Conservation (phyloP, 1,140 invertebrate genomes). For the Dolichoris vasculosae region DNA sequence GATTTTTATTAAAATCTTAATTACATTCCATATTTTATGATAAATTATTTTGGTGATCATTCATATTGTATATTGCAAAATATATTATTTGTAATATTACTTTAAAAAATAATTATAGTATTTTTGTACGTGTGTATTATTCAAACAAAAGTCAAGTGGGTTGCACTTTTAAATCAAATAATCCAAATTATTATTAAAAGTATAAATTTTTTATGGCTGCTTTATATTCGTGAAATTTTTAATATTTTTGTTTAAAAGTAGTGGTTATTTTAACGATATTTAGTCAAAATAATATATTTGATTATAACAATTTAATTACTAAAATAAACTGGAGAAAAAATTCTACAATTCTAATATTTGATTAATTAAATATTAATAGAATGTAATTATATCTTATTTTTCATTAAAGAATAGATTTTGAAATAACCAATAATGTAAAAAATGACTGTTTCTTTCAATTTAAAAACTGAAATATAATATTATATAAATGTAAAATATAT, state of each 20-base stretch:
- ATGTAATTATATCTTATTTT: constrained; percentile 36
- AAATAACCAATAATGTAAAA: too few species aligned
- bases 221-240: background rate
- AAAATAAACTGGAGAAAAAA: constrained; percentile 26
- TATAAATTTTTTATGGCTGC: background rate
- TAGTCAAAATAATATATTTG: constrained; percentile 9
- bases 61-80: constrained; percentile 7
- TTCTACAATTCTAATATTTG: constrained; percentile 1
- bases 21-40: background rate
- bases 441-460: too few species aligned
- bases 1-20: constrained; percentile 8
- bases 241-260: background rate
- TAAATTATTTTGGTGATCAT: constrained; percentile 22
- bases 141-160: constrained; percentile 54
- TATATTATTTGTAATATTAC: background rate
- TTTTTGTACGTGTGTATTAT: background rate
- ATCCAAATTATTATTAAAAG: background rate
- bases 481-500: too few species aligned
- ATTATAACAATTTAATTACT: constrained; percentile 27
- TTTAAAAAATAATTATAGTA: too few species aligned
- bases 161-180: constrained; percentile 57
- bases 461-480: too few species aligned
- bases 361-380: constrained; percentile 21
- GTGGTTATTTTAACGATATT: background rate
- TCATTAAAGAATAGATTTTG: background rate